Evolutionary conservation across 2,797 vertebrate genomes (phyloP), one percentile per base, ranked within the genome.

Genomic region (Poeciliopsis paucimaculata): DNA sequence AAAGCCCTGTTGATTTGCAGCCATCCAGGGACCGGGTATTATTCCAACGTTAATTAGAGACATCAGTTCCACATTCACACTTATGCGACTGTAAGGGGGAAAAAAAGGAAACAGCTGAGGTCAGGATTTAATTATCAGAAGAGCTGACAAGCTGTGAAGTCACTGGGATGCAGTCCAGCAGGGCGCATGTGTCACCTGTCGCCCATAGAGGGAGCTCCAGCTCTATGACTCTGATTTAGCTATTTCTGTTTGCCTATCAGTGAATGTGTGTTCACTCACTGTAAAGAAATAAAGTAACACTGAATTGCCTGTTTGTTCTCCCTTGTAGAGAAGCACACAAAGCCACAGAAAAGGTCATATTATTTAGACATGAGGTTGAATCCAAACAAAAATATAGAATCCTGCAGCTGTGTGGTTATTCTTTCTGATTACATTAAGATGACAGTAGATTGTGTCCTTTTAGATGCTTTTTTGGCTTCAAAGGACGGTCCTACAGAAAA

Each of bases 161-260:
- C 41, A 71, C 68, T 43, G 41, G 64, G 68, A 71, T 71, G 12
- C 43, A 71, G 41, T 71, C 68, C 26, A 71, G 68, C 20, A 11
- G 20, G 34, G 20, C 12, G 23, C 49, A 39, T 34, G 10, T 23
- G 2, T 41, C 47, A 12, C 13, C 34, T 84, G 13, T 36, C 15
- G 18, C 91, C 92, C 39, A 81, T 91, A 93, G 92, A 92, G 91
- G 93, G 93, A 74, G 89, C 92, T 93, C 86, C 34, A n/a, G 62
- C 84, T 86, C 90, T 87, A 5, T 77, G 34, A 45, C 23, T 84
- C 57, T 47, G 1, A 53, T 47, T 15, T 34, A 26, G 62, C 53
- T 62, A 31, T 46, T 39, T 77, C 11, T 80, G 41, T 86, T 73
- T 85, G 46, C 78, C 82, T 76, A 75, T 81, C 26, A 70, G 20